These are phyloP conservation scores for Lepidonotus clava DNA, from an alignment of 2,888 invertebrate genomes.

Conservation along the genomic window DNA sequence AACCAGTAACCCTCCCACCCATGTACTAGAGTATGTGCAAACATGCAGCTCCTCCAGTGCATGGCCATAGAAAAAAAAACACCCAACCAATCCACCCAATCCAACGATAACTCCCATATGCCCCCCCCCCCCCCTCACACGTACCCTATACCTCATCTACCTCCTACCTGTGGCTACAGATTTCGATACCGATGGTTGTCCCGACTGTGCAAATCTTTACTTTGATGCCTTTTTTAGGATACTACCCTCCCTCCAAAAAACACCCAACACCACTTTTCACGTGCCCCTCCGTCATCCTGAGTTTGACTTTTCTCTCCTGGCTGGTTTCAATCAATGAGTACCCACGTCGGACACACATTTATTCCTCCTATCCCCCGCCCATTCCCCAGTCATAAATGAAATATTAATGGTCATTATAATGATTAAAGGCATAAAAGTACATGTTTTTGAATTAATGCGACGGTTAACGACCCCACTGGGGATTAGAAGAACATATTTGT, in stretches of 20 bases:
- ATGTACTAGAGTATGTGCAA: too few species aligned
- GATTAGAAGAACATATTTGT: constrained; percentile 54
- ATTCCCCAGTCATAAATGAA: constrained; percentile 22
- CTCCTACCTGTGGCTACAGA: too few species aligned
- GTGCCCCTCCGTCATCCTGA: background rate
- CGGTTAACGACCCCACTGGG: constrained; percentile 35
- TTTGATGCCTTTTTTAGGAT: background rate
- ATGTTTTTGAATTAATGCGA: constrained; percentile 52
- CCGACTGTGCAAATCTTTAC: background rate
- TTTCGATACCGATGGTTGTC: constrained; percentile 10
- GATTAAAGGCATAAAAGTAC: constrained; percentile 52
- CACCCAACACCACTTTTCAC: too few species aligned
- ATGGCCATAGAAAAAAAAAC: too few species aligned
- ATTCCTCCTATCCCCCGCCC: constrained; percentile 6
- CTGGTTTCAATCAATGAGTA: constrained; percentile 41
- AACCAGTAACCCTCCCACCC: too few species aligned
- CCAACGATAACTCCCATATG: background rate
- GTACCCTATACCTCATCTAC: background rate
- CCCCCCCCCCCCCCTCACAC: background rate
- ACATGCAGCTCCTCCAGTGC: too few species aligned
- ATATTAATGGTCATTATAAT: constrained; percentile 54
- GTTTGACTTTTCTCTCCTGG: constrained; percentile 15
- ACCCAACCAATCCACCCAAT: background rate
- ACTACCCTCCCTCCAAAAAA: too few species aligned
- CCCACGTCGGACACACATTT: background rate